Conservation (phyloP, 2,888 invertebrate species). For the Oligia strigilis region DNA sequence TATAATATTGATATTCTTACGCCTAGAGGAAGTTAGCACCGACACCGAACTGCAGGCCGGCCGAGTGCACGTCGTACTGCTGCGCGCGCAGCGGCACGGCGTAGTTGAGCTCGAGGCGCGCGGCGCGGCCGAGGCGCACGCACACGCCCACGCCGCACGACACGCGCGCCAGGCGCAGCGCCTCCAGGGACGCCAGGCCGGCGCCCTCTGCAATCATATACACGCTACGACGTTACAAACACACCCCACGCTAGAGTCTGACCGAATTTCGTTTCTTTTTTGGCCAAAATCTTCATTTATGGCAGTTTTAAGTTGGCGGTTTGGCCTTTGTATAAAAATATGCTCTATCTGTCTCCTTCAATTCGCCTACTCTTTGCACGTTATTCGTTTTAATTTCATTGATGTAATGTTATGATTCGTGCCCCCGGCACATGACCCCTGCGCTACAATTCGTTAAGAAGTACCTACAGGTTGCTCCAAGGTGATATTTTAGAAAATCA, state of each 20-base stretch:
- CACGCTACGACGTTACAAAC: background rate
- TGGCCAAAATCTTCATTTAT: background rate
- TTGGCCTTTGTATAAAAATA: background rate
- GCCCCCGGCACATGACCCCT: no score
- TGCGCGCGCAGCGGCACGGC: conserved; percentile 93
- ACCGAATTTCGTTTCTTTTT: background rate
- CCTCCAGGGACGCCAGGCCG: conserved; percentile 78
- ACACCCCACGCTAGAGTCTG: background rate
- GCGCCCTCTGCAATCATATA: conserved; percentile 84
- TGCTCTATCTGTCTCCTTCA: no score
- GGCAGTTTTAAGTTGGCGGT: background rate
- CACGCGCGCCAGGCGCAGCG: conserved; percentile 91
- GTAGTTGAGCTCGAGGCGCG: conserved; percentile 98
- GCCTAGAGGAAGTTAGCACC: conserved; percentile 93
- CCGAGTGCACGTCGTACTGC: conserved; percentile 89
- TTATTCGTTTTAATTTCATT: no score
- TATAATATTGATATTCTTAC: conserved; percentile 9
- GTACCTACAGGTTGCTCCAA: no score
- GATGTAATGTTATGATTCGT: no score
- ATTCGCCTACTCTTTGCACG: no score
- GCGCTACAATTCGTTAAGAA: no score
- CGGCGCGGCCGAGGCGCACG: conserved; percentile 94
- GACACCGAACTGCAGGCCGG: conserved; percentile 95
- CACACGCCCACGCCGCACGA: conserved; percentile 91
- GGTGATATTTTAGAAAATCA: no score